These are phyloP conservation scores for Chymomyza caudatula DNA, from an alignment of 2,888 invertebrate genomes.

Conservation along the genomic window DNA sequence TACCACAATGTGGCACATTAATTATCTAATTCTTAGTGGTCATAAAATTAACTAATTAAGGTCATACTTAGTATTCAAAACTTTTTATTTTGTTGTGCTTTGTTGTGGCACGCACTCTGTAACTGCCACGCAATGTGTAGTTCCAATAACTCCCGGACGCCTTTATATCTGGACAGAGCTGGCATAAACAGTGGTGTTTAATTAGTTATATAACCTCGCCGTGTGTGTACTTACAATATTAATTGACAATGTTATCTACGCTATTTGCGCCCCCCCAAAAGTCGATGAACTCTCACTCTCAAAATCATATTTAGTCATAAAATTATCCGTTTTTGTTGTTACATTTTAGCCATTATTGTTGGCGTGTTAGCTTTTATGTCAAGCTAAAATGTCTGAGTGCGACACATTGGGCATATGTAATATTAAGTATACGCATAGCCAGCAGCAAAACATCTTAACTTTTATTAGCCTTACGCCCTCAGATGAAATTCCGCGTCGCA, in stretches of 20 bases:
- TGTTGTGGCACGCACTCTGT: slow-evolving; percentile 38
- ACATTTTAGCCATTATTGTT: slow-evolving; percentile 37
- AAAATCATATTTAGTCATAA: slow-evolving; percentile 7
- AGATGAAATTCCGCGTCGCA: slow-evolving; percentile 33
- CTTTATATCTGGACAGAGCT: background rate
- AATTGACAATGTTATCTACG: slow-evolving; percentile 47
- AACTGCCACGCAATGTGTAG: slow-evolving; percentile 19
- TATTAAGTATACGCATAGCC: slow-evolving; percentile 64
- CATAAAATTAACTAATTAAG: slow-evolving; percentile 68
- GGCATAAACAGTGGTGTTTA: background rate
- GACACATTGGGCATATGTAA: slow-evolving; percentile 40
- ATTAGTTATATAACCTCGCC: background rate
- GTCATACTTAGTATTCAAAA: slow-evolving; percentile 61
- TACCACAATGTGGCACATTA: slow-evolving; percentile 14
- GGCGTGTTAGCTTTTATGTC: slow-evolving; percentile 56
- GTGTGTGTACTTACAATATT: slow-evolving; percentile 27
- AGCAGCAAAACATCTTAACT: slow-evolving; percentile 44
- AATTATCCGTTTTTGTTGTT: slow-evolving; percentile 16
- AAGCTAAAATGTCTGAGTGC: slow-evolving; percentile 34
- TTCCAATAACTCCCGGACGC: background rate
- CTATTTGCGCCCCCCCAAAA: background rate
- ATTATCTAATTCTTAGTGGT: slow-evolving; percentile 64
- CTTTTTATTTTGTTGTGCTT: slow-evolving; percentile 10
- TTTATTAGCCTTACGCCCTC: slow-evolving; percentile 49
- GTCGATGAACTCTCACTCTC: background rate